These are phyloP conservation scores for Aleiodes alternator DNA, from an alignment of 2,888 invertebrate genomes.

Conservation along the genomic window DNA sequence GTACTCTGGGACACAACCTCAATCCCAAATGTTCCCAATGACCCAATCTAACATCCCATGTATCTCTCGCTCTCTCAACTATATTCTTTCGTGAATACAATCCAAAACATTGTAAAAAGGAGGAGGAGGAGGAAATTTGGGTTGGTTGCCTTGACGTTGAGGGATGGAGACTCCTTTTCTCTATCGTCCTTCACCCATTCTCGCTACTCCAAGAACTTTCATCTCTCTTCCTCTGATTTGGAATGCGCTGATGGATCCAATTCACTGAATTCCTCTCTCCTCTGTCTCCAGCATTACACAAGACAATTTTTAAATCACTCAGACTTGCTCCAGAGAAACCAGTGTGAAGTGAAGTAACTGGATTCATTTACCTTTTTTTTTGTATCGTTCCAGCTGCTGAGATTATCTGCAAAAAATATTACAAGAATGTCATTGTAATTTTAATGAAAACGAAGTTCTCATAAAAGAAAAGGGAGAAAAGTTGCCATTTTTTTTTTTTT, in stretches of 20 bases:
- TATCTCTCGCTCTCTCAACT: background rate
- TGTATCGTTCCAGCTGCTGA: too few relatives aligned
- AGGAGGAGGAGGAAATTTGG: background rate
- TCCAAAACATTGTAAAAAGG: too few relatives aligned
- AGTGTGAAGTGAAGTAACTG: too few relatives aligned
- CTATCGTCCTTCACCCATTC: conserved; percentile 56
- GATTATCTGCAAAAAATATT: too few relatives aligned
- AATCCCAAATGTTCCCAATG: too few relatives aligned
- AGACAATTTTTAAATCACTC: conserved; percentile 31
- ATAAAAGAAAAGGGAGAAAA: too few relatives aligned
- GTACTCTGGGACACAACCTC: too few relatives aligned
- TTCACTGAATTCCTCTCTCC: conserved; percentile 68
- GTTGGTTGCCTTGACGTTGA: conserved; percentile 66
- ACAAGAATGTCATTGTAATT: too few relatives aligned
- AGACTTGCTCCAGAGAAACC: background rate
- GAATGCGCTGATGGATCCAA: conserved; percentile 74
- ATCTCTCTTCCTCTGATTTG: conserved; percentile 62
- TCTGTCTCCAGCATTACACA: conserved; percentile 30
- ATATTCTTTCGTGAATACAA: background rate
- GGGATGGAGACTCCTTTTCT: conserved; percentile 68
- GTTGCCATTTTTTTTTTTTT: too few relatives aligned
- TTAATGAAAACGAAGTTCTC: too few relatives aligned
- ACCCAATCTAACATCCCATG: background rate
- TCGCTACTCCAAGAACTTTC: conserved; percentile 63
- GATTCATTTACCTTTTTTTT: too few relatives aligned